Conservation (phyloP, 2,888 invertebrate species). For the Thumatha senex region DNA sequence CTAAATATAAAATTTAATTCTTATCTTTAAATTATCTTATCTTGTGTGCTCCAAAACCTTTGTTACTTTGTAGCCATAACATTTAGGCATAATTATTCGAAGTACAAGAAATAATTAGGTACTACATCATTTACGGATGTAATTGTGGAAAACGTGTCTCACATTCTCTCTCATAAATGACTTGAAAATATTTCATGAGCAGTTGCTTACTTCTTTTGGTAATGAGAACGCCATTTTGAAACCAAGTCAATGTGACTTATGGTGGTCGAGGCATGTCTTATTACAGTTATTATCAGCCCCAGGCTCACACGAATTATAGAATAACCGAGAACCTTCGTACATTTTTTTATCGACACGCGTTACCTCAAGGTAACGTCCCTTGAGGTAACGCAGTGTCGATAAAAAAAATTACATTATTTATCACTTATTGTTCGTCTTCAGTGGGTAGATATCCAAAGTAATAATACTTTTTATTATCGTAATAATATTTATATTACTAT, state of each 20-base stretch:
- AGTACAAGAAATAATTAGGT: background rate
- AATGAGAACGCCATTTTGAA: slow-evolving; percentile 38
- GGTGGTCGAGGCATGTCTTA: slow-evolving; percentile 55
- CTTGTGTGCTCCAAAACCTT: no score
- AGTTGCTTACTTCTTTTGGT: slow-evolving; percentile 39
- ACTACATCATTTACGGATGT: no score
- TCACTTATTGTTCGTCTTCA: slow-evolving; percentile 31
- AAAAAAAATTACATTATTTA: no score
- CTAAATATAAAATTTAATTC: no score
- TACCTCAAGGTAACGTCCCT: slow-evolving; percentile 43
- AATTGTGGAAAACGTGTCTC: background rate
- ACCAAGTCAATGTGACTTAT: slow-evolving; percentile 63
- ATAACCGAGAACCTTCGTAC: slow-evolving; percentile 38
- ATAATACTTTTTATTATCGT: no score
- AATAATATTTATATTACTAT: no score
- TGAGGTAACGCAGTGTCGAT: no score
- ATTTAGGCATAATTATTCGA: background rate
- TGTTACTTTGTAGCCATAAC: no score
- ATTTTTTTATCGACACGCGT: slow-evolving; percentile 41
- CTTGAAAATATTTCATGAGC: slow-evolving; percentile 34
- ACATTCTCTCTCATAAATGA: slow-evolving; percentile 4
- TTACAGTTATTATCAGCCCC: slow-evolving; percentile 71
- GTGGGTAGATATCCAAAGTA: slow-evolving; percentile 1
- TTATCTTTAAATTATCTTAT: no score
- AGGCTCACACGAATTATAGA: slow-evolving; percentile 63